Percentiles rank a stretch among this genome's conserved stretches.
phyloP scores from a whole-genome alignment of 1,140 invertebrate genomes.

The Chrysomallon squamiferum region DNA sequence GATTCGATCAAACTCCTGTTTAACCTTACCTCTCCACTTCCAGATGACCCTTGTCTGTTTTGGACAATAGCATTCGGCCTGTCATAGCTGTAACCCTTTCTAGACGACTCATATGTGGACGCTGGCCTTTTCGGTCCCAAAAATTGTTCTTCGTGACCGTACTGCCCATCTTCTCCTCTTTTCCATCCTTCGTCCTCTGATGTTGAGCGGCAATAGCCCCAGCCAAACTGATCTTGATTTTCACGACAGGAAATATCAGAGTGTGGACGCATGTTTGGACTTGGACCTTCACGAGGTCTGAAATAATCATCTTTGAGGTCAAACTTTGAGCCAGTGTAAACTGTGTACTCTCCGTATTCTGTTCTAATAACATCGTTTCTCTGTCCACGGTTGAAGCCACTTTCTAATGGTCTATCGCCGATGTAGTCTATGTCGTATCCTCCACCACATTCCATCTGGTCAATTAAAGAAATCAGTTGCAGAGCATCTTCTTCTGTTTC shows the following conservation, averaged over 20 bases:
- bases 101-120: not conserved
- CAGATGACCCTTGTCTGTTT: conserved; percentile 12
- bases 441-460: not conserved
- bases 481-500: conserved; percentile 34
- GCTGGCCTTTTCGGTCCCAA: not conserved
- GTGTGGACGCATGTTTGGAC: not conserved
- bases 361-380: conserved; percentile 37
- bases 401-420: conserved; percentile 1
- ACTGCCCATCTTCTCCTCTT: conserved; percentile 2
- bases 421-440: not conserved
- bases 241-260: conserved; percentile 5
- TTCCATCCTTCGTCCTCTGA: conserved; percentile 6
- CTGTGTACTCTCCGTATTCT: conserved; percentile 37
- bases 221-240: conserved; percentile 12
- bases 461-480: conserved; percentile 27
- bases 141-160: conserved; percentile 10
- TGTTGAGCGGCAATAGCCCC: not conserved
- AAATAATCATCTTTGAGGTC: conserved; percentile 31
- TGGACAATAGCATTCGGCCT: not conserved
- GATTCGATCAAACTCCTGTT: conserved; percentile 2
- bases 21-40: not conserved
- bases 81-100: not conserved
- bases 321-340: conserved; percentile 23
- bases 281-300: conserved; percentile 3
- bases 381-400: conserved; percentile 22